A percentile compares a stretch with the other conserved stretches of the same genome.
These are phyloP conservation scores for Brachypodius melanocephalos DNA, from an alignment of 2,113 vertebrate species.

Conservation along the genomic window DNA sequence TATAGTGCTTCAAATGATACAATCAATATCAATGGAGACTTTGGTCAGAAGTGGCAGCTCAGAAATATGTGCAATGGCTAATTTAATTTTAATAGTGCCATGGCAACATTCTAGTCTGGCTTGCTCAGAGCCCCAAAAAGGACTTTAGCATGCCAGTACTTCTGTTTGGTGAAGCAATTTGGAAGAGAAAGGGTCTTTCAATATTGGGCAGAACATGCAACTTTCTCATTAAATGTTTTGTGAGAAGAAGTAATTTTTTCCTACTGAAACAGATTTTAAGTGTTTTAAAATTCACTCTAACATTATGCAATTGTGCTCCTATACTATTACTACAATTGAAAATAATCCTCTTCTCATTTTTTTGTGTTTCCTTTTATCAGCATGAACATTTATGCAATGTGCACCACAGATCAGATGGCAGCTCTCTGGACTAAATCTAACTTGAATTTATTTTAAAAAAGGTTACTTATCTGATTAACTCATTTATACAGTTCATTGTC, in stretches of 20 bases:
- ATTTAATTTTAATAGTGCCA: not conserved
- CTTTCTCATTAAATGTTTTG: not conserved
- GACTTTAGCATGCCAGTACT: fast-evolving
- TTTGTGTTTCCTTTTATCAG: not conserved
- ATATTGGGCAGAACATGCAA: not conserved
- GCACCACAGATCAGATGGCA: not conserved
- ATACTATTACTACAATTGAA: not conserved
- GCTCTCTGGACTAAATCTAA: not conserved
- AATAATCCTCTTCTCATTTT: not conserved
- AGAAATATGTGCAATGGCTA: not conserved
- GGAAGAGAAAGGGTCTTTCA: not conserved
- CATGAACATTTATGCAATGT: not conserved
- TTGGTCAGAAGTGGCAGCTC: not conserved
- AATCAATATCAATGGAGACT: not conserved
- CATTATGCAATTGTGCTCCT: fast-evolving
- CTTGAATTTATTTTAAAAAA: not conserved
- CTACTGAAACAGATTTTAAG: not conserved
- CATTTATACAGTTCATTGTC: not conserved
- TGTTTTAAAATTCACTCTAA: not conserved
- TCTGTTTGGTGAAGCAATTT: not conserved
- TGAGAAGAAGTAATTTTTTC: not conserved
- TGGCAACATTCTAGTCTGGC: not conserved
- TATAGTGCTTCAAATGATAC: not conserved
- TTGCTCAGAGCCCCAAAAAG: not conserved
- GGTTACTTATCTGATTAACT: not conserved